Evolutionary conservation across 2,113 vertebrate species (phyloP).

Genomic region (Xiphophorus hellerii): DNA sequence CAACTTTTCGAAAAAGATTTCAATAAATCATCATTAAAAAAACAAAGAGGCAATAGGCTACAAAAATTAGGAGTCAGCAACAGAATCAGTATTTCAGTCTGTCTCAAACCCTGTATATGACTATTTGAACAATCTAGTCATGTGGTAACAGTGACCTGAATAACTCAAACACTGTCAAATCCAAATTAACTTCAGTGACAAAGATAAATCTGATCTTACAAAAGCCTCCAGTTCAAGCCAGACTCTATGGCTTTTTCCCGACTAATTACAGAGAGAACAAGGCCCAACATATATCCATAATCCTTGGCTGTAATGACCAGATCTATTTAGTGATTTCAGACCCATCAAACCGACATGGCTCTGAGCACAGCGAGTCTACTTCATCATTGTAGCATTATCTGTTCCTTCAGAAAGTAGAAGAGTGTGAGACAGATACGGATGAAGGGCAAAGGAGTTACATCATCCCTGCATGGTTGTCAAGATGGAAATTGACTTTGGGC

Average conservation of each 20-base stretch:
- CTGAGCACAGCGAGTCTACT: slow-evolving; percentile 40
- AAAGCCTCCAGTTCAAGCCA: slow-evolving; percentile 21
- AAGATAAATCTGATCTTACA: slow-evolving; percentile 14
- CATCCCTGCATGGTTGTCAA: slow-evolving; percentile 4
- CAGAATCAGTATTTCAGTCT: neutral
- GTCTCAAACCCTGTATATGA: neutral
- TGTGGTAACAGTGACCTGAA: neutral
- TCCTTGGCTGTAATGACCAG: slow-evolving; percentile 56
- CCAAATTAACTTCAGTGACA: slow-evolving; percentile 19
- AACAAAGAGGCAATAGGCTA: neutral
- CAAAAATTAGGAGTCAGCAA: neutral
- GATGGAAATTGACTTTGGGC: slow-evolving; percentile 4
- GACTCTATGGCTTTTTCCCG: slow-evolving; percentile 50
- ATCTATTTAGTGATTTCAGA: slow-evolving; percentile 61
- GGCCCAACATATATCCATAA: slow-evolving; percentile 39
- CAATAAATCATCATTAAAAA: neutral
- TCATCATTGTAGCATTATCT: slow-evolving; percentile 47
- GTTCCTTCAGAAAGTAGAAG: slow-evolving; percentile 25
- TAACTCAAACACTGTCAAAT: slow-evolving; percentile 9
- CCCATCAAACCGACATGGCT: slow-evolving; percentile 33
- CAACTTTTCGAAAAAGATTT: neutral
- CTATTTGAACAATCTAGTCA: neutral
- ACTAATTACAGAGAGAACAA: slow-evolving; percentile 54
- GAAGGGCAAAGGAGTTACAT: slow-evolving; percentile 23
- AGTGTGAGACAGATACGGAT: slow-evolving; percentile 5